A percentile compares a stretch with the other conserved stretches of the same genome.
Conservation (phyloP, 2,888 invertebrate genomes). For the Brachypalpus laphriformis region DNA sequence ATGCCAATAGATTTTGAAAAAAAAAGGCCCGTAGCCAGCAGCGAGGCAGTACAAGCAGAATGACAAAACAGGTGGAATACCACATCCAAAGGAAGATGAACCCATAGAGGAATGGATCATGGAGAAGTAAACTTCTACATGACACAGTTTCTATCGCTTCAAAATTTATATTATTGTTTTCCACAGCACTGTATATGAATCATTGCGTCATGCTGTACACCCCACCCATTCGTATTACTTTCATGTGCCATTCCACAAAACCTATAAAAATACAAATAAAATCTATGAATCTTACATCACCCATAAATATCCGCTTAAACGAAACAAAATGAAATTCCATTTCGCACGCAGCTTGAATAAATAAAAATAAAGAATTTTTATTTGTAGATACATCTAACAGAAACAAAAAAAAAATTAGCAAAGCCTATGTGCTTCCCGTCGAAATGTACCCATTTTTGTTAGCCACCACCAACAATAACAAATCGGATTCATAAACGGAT, state of each 20-base stretch:
- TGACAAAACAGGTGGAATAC: too few species aligned
- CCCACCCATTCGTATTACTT: not conserved
- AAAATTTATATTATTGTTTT: too few species aligned
- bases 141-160: too few species aligned
- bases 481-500: not conserved
- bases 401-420: not conserved
- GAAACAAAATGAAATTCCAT: slow-evolving; percentile 8
- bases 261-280: not conserved
- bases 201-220: too few species aligned
- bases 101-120: too few species aligned
- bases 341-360: not conserved
- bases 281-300: not conserved
- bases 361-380: not conserved
- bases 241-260: not conserved
- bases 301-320: not conserved
- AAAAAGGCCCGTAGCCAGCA: too few species aligned
- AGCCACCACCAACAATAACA: too few species aligned
- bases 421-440: not conserved
- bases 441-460: not conserved
- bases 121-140: too few species aligned
- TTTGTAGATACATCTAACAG: not conserved
- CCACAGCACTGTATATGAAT: too few species aligned
- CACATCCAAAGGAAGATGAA: too few species aligned
- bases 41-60: too few species aligned
- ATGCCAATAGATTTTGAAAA: too few species aligned